A percentile compares a stretch with the other conserved stretches of the same genome.
These are phyloP conservation scores for Amphipoea oculea DNA, from an alignment of 2,888 invertebrate genomes.

Conservation along the genomic window DNA sequence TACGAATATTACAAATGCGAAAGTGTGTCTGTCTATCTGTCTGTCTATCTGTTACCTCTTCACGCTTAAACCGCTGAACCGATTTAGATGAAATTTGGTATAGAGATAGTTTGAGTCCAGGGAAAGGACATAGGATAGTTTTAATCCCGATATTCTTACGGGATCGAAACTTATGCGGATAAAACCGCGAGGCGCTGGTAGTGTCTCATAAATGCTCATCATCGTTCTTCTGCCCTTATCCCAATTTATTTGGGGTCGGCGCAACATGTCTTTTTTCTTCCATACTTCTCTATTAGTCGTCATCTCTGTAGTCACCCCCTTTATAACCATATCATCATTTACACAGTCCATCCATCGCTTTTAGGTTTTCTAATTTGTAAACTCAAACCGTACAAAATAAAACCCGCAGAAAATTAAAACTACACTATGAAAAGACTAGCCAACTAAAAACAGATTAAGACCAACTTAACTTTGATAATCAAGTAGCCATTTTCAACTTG, in stretches of 20 bases:
- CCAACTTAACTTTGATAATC: conserved; percentile 39
- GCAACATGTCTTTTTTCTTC: neutral
- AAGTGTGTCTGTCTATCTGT: no score
- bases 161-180: no score
- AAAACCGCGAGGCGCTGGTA: no score
- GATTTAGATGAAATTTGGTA: no score
- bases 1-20: no score
- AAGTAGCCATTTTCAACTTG: conserved; percentile 46
- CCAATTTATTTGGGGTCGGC: neutral
- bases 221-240: neutral
- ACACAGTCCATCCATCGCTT: neutral
- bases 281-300: neutral
- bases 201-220: neutral
- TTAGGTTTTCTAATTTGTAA: neutral
- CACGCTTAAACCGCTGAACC: no score
- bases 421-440: conserved; percentile 5
- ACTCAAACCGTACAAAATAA: neutral
- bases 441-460: conserved; percentile 30
- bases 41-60: no score
- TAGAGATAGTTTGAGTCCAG: no score
- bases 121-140: no score
- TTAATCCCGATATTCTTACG: no score
- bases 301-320: neutral
- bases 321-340: neutral
- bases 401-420: neutral